Evolutionary conservation across 37 sponge, comb jelly and placozoan species (phyloP), one percentile per base, ranked within the genome.

Genomic region (Amphimedon queenslandica): DNA sequence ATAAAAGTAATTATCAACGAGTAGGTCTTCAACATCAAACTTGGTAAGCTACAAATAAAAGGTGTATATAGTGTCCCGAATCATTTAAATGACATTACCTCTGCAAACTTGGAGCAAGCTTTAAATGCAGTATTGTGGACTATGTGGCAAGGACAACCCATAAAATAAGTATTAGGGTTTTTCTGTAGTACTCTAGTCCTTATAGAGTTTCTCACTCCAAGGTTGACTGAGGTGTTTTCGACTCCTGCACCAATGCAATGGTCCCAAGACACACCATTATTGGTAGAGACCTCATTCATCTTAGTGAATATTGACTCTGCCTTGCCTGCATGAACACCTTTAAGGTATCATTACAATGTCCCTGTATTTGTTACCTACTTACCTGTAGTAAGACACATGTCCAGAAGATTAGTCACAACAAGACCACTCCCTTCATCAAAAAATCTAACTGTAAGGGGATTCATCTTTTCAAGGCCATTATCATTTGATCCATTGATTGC

Each of bases 401-500:
- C 87, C 64, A 87, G 32, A 32, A 87, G 61, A 42, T 80, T 40
- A 34, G 81, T 87, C 10, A 35, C 31, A 18, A 80, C 72, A 13
- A 34, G 42, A n/a, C 72, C 69, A 42, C n/a, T 4, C 21, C 53
- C 41, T 21, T 5, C 66, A 70, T 80, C 65, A 70, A 39, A 75
- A 28, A 76, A 53, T 47, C 66, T 11, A 1, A 87, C 88, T 43
- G 88, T 82, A 40, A 82, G 33, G 1, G 88, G 88, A 41, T 88
- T 83, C 80, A 88, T 77, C 38, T 83, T 88, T 69, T 74, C 58
- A 20, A 88, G 23, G 20, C 76, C 84, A 51, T 60, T 74, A 57
- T 88, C 89, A 69, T 83, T 83, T 25, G 84, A 77, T 34, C 89
- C 89, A 69, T 88, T 86, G 63, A 84, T 78, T 16, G 84, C 69